These are phyloP conservation scores for Brachypodius melanocephalos DNA, from an alignment of 2,113 vertebrate genomes.

Conservation along the genomic window DNA sequence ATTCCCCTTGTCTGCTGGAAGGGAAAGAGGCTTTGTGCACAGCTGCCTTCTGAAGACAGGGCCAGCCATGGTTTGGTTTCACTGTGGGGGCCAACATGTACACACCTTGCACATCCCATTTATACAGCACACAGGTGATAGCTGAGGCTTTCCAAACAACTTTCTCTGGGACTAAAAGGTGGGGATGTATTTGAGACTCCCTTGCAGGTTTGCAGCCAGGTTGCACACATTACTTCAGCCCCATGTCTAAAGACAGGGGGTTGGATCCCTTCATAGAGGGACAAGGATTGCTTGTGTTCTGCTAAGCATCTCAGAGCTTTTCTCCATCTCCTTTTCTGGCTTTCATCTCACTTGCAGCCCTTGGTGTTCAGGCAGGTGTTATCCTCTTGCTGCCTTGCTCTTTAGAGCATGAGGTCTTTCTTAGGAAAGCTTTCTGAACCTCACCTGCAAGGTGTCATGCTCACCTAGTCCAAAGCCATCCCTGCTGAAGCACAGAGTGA, in stretches of 20 bases:
- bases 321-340: not conserved
- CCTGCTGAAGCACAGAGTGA: not conserved
- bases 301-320: not conserved
- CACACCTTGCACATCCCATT: not conserved
- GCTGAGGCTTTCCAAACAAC: not conserved
- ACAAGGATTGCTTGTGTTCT: not conserved
- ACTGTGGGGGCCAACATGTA: not conserved
- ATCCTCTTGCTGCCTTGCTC: not conserved
- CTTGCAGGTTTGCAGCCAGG: not conserved
- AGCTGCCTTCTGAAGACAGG: not conserved
- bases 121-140: not conserved
- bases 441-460: not conserved
- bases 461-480: not conserved
- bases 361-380: not conserved
- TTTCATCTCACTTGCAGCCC: not conserved
- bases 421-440: not conserved
- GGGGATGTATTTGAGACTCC: not conserved
- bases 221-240: not conserved
- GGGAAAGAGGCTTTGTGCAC: not conserved
- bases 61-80: not conserved
- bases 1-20: not conserved
- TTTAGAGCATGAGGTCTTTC: not conserved
- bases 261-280: not conserved
- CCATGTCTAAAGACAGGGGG: accelerated
- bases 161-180: not conserved